Evolutionary conservation across 2,113 vertebrate genomes (phyloP).

Genomic region (Cygnus atratus): DNA sequence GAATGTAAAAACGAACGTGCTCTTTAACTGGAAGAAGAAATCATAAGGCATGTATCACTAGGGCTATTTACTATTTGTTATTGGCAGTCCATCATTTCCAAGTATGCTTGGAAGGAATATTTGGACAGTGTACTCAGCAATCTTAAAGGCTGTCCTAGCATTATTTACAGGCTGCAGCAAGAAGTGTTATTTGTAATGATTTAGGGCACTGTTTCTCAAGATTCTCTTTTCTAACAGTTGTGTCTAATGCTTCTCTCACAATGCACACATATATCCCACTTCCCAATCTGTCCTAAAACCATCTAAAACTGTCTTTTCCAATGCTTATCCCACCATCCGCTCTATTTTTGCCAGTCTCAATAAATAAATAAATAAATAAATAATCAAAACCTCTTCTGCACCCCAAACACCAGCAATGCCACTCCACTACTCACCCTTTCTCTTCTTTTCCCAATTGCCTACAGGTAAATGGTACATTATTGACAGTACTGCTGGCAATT

Average conservation of each 20-base stretch:
- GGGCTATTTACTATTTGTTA: not conserved
- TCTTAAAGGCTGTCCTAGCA: not conserved
- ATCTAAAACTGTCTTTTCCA: not conserved
- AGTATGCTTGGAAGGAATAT: not conserved
- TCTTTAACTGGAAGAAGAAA: not conserved
- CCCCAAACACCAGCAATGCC: not conserved
- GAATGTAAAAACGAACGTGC: not conserved
- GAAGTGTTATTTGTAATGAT: not conserved
- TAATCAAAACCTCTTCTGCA: not conserved
- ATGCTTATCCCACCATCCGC: not conserved
- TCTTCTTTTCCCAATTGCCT: not conserved
- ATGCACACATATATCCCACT: not conserved
- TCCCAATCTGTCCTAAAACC: not conserved
- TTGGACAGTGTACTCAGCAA: not conserved
- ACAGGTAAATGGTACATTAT: not conserved
- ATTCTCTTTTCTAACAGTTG: not conserved
- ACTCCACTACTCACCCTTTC: not conserved
- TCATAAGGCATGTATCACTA: not conserved
- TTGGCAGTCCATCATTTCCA: not conserved
- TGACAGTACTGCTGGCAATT: not conserved
- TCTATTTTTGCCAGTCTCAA: not conserved
- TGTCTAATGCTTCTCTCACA: not conserved
- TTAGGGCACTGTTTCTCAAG: not conserved
- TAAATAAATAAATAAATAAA: not conserved
- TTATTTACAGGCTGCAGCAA: not conserved